These are phyloP conservation scores for Pipistrellus pipistrellus DNA, from an alignment of 2,797 vertebrate species.

Conservation along the genomic window DNA sequence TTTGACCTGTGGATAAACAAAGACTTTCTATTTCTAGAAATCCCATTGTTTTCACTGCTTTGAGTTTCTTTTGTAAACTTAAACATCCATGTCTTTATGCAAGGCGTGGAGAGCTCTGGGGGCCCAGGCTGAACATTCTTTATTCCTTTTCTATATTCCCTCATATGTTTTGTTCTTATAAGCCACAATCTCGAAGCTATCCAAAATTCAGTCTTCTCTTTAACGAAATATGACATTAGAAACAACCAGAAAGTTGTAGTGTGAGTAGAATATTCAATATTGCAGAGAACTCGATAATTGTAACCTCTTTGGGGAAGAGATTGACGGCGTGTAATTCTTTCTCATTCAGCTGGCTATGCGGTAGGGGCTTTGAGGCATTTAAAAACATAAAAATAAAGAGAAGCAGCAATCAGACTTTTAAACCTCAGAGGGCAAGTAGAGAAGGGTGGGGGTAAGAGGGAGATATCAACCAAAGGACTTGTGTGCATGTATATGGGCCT, in stretches of 20 bases:
- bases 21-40: slow-evolving; percentile 84
- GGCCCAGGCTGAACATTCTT: not conserved
- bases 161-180: not conserved
- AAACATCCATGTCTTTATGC: slow-evolving; percentile 69
- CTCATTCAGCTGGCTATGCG: not conserved
- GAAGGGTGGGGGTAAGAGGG: too few species aligned
- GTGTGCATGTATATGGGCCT: too few species aligned
- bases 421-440: too few species aligned
- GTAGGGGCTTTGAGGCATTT: not conserved
- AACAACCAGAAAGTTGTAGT: not conserved
- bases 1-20: slow-evolving; percentile 83
- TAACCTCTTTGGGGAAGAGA: slow-evolving; percentile 11
- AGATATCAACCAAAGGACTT: too few species aligned
- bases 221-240: slow-evolving; percentile 12
- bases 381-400: slow-evolving; percentile 10
- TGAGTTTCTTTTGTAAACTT: slow-evolving; percentile 76
- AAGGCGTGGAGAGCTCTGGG: not conserved
- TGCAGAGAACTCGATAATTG: not conserved
- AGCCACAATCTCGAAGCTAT: slow-evolving; percentile 27
- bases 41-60: slow-evolving; percentile 77
- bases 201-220: slow-evolving; percentile 48
- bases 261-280: slow-evolving; percentile 23
- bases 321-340: slow-evolving; percentile 21
- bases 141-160: slow-evolving; percentile 15
- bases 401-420: too few species aligned